Evolutionary conservation across 2,888 invertebrate genomes (phyloP).

Genomic region (Margaritifera margaritifera): DNA sequence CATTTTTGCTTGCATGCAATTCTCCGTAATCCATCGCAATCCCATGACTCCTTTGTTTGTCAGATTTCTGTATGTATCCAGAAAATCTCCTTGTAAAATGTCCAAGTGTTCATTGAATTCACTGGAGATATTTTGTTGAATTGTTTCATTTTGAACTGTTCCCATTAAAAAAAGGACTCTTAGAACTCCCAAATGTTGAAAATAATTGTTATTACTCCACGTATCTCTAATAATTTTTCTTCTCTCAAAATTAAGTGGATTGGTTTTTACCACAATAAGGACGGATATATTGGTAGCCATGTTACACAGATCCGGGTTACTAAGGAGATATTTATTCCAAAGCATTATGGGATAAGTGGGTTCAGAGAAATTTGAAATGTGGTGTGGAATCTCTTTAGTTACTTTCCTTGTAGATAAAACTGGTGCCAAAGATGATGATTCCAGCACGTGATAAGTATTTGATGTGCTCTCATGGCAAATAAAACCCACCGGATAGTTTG

Average conservation of each 20-base stretch:
- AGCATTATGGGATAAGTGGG: not conserved
- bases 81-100: slow-evolving; percentile 27
- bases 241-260: slow-evolving; percentile 16
- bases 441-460: too few relatives aligned
- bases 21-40: slow-evolving; percentile 69
- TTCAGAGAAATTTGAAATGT: not conserved
- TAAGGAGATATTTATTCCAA: not conserved
- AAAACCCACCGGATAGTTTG: too few relatives aligned
- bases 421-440: too few relatives aligned
- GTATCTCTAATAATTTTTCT: slow-evolving; percentile 24
- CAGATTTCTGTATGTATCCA: slow-evolving; percentile 68
- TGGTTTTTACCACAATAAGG: slow-evolving; percentile 12
- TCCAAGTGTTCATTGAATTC: slow-evolving; percentile 20
- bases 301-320: slow-evolving; percentile 8
- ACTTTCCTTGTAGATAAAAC: too few relatives aligned
- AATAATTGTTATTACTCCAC: slow-evolving; percentile 17
- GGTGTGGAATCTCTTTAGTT: too few relatives aligned
- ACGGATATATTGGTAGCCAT: not conserved
- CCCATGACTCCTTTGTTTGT: slow-evolving; percentile 73
- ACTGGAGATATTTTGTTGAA: slow-evolving; percentile 11
- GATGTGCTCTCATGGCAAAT: too few relatives aligned
- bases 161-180: slow-evolving; percentile 21
- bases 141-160: not conserved
- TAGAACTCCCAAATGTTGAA: slow-evolving; percentile 6
- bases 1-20: slow-evolving; percentile 67